Percentiles rank a stretch among this genome's conserved stretches.
phyloP scores from a whole-genome alignment of 1,140 invertebrate species.

The Lordiphosa clarofinis region DNA sequence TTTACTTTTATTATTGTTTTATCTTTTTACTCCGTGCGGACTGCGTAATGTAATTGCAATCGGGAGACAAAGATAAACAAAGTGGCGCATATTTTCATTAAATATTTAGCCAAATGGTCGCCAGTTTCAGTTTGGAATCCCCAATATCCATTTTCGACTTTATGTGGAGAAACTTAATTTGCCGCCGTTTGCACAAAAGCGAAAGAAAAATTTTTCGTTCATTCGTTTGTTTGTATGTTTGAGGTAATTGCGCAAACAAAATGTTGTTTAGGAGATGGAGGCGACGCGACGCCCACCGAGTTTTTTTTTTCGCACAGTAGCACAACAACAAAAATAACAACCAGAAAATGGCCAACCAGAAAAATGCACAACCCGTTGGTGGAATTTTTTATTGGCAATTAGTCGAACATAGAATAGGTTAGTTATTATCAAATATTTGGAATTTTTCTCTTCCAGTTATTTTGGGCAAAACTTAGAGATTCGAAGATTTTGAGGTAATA shows the following conservation, averaged over 20 bases:
- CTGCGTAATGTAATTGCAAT: constrained; percentile 71
- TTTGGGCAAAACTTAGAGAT: too few species aligned
- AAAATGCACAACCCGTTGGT: constrained; percentile 7
- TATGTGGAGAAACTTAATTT: constrained; percentile 70
- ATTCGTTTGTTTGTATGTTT: constrained; percentile 37
- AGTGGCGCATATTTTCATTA: constrained; percentile 69
- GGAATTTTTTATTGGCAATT: not conserved
- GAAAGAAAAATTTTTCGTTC: constrained; percentile 6
- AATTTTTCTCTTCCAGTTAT: not conserved
- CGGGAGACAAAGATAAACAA: constrained; percentile 38
- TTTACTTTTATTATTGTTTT: constrained; percentile 31
- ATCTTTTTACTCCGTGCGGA: constrained; percentile 4
- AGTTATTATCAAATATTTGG: constrained; percentile 9
- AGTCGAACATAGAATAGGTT: too few species aligned
- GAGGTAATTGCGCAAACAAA: constrained; percentile 66
- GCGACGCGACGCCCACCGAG: constrained; percentile 9
- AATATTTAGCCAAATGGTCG: constrained; percentile 71
- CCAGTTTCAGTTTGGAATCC: constrained; percentile 26
- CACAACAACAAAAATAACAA: constrained; percentile 17
- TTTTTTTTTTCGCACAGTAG: constrained; percentile 41
- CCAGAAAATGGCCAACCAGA: constrained; percentile 10
- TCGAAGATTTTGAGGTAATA: too few species aligned
- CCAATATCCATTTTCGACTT: constrained; percentile 57
- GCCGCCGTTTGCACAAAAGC: constrained; percentile 60
- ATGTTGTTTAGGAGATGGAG: constrained; percentile 6